Base-by-base conservation (phyloP, 2,797 vertebrate genomes). In the Otolemur crassicaudatus region DNA sequence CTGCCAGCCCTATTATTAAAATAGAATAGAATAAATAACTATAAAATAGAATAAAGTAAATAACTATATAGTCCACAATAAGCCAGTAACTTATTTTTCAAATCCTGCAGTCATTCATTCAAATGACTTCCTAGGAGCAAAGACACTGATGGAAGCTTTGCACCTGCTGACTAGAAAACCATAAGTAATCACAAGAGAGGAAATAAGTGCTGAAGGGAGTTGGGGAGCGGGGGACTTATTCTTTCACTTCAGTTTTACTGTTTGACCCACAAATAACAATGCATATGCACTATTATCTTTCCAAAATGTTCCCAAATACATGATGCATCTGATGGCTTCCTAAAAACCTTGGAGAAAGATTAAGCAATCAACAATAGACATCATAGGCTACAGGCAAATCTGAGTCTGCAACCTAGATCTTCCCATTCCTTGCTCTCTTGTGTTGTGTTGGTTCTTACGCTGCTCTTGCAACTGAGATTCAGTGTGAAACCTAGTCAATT, bases 101-200 rank as follows among this genome's bases (percentile, higher is more conserved):
- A 93, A 70, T 29, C 63, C 84, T 65, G 20, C 90, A 96, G 87
- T 91, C 77, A 72, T 87, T 90, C 70, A 94, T 94, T 90, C 76
- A 63, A 37, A 37, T 60, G 8, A 67, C 3, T 22, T 88, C 93
- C 85, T 85, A 63, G 61, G 82, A 89, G 60, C 69, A 86, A 90
- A 92, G 43, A 34, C 37, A 85, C 34, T 53, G 80, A 46, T 61
- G 22, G n/a, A 75, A 89, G 49, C n/a, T 87, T 72, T 80, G 23
- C 56, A 37, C 43, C 31, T 0, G 0, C 49, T 82, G 72, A 83
- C 40, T 76, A 81, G 25, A 93, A 46, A 94, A 88, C 29, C 29
- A 11, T 70, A 84, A 87, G 86, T 22, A n/a, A 94, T 86, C 27
- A 22, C 93, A 56, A 96, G 91, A 94, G 49, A 94, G 61, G 90